Base-by-base conservation (phyloP, 1,140 invertebrate species). In the Phocides pigmalion region DNA sequence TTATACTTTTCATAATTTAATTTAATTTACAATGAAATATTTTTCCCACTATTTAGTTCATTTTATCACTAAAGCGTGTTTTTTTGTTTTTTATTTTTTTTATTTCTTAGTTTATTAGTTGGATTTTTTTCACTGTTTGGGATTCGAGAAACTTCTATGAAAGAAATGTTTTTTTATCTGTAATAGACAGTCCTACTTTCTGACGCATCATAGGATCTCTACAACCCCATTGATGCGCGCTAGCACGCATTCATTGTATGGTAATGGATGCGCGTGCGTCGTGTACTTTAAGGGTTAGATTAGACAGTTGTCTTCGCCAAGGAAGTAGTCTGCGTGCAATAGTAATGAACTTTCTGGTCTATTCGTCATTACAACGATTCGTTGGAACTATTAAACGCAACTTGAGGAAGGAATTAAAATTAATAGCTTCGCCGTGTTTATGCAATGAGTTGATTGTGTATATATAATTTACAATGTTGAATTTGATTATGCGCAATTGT, bases 201-300 rank as follows among this genome's bases (percentile, higher is more conserved):
- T 63, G 14, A 28, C 16, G 11, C 2, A 68, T 49, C 49, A 67
- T 82, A 66, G 73, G 8, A 47, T 53, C 72, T 54, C 46, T 67
- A 65, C 41, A 44, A 44, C 47, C 49, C 70, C 65, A 80, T 83
- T 74, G 79, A 87, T 81, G 81, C 67, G 63, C 74, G 46, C 63
- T 63, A 66, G 69, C 79, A 84, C 81, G 82, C 79, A 76, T 72
- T 72, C 79, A 87, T 87, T 87, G 84, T 87, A 87, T 87, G 84
- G 77, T 84, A 87, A 87, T 86, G 70, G 68, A 68, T 68, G 66
- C 70, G 78, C 76, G 68, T 75, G 70, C 69, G 69, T 75, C 77
- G 71, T 79, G 73, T 81, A 68, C 50, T 69, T 74, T 69, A 78
- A 69, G 71, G 66, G 74, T 72, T 66, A 68, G 74, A 80, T 82